These are phyloP conservation scores for Gila orcuttii DNA, from an alignment of 2,113 vertebrate species.

Conservation along the genomic window DNA sequence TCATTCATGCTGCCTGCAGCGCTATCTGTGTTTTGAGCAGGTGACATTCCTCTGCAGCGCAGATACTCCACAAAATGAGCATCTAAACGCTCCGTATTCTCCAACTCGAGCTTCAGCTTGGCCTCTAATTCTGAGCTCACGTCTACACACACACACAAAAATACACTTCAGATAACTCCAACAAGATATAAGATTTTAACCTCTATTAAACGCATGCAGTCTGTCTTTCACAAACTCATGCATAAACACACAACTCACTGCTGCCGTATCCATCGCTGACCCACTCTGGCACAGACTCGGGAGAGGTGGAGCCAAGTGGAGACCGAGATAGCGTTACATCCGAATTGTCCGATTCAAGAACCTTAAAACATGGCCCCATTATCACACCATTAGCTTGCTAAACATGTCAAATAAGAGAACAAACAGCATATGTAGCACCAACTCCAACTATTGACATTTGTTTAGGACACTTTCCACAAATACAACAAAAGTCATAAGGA, in stretches of 20 bases:
- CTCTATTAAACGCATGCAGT: background rate
- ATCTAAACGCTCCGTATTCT: constrained; percentile 71
- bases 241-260: constrained; percentile 75
- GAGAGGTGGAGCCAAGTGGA: constrained; percentile 74
- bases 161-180: background rate
- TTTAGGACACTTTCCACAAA: background rate
- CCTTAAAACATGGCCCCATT: constrained; percentile 62
- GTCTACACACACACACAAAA: constrained; percentile 68
- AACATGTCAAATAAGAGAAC: background rate
- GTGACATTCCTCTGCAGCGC: constrained; percentile 72
- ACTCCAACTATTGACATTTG: background rate
- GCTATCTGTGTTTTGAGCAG: constrained; percentile 67
- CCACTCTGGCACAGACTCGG: constrained; percentile 71
- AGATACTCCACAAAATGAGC: constrained; percentile 74
- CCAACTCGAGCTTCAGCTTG: constrained; percentile 72
- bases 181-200: background rate
- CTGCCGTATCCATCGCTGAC: constrained; percentile 78
- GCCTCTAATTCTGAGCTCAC: constrained; percentile 76
- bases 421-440: background rate
- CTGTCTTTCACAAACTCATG: background rate
- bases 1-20: constrained; percentile 73
- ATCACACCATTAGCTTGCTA: background rate
- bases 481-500: too few species aligned
- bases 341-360: constrained; percentile 76
- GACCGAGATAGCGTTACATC: constrained; percentile 75